Percentiles rank a stretch among this genome's conserved stretches.
phyloP scores from a whole-genome alignment of 1,140 invertebrate genomes.

The Thaumatotibia leucotreta region DNA sequence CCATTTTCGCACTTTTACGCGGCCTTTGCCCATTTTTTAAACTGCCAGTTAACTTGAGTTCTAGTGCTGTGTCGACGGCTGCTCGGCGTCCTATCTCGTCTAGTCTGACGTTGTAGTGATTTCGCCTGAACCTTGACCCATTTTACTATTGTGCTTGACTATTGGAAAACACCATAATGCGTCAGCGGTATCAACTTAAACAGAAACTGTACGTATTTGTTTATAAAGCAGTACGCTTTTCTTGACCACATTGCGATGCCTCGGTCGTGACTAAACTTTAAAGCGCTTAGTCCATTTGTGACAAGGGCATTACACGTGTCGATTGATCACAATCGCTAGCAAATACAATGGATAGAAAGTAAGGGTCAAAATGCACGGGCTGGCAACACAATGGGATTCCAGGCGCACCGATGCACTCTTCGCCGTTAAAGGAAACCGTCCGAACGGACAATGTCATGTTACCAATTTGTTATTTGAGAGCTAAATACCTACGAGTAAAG shows the following conservation, averaged over 20 bases:
- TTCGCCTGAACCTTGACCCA: conserved; percentile 28
- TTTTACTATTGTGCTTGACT: conserved; percentile 24
- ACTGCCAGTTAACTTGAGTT: conserved; percentile 27
- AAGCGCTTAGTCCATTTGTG: conserved; percentile 14
- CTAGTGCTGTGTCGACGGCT: conserved; percentile 15
- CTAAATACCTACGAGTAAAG: not conserved
- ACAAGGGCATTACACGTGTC: conserved; percentile 23
- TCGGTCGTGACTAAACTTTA: conserved; percentile 21
- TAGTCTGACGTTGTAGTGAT: conserved; percentile 42
- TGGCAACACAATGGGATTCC: conserved; percentile 57
- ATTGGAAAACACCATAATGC: conserved; percentile 42
- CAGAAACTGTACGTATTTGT: conserved; percentile 64
- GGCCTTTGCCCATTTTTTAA: conserved; percentile 36
- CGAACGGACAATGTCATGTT: not conserved
- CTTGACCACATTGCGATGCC: not conserved
- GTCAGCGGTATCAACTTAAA: conserved; percentile 70
- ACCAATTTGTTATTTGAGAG: not conserved
- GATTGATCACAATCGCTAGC: conserved; percentile 23
- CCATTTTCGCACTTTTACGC: conserved; percentile 41
- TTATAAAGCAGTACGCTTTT: conserved; percentile 10
- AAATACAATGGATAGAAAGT: conserved; percentile 56
- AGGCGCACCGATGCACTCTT: conserved; percentile 33
- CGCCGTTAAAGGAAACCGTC: conserved; percentile 24
- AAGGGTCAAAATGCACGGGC: conserved; percentile 24
- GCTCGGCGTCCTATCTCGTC: conserved; percentile 32